Evolutionary conservation across 2,888 invertebrate genomes (phyloP).

Genomic region (Incurvaria masculella): DNA sequence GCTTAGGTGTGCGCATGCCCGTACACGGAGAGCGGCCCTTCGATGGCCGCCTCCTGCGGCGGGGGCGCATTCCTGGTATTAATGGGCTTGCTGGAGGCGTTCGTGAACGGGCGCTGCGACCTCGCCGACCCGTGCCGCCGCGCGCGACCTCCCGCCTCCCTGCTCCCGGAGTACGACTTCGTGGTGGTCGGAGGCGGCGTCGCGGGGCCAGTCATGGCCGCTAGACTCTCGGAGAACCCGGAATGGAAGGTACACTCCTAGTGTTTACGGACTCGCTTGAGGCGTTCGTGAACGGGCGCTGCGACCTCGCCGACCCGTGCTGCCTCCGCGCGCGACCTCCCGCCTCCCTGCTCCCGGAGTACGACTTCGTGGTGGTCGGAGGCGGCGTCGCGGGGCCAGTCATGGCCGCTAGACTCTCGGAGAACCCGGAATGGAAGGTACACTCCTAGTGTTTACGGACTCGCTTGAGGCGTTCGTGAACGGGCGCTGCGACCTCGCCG

Average conservation of each 20-base stretch:
- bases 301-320: constrained; percentile 56
- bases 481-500: constrained; percentile 55
- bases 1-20: constrained; percentile 43
- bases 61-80: constrained; percentile 55
- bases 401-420: constrained; percentile 62
- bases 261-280: constrained; percentile 65
- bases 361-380: constrained; percentile 66
- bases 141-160: constrained; percentile 32
- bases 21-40: constrained; percentile 42
- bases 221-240: constrained; percentile 54
- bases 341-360: constrained; percentile 40
- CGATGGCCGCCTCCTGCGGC: constrained; percentile 49
- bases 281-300: constrained; percentile 56
- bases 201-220: constrained; percentile 61
- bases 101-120: constrained; percentile 48
- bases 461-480: constrained; percentile 61
- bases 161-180: constrained; percentile 55
- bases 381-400: constrained; percentile 65
- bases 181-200: constrained; percentile 63
- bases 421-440: constrained; percentile 63
- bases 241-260: constrained; percentile 54
- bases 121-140: constrained; percentile 54
- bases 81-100: constrained; percentile 59
- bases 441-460: constrained; percentile 63
- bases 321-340: constrained; percentile 55